Conservation (phyloP, 2,888 invertebrate species). For the Ichneumoninae sp. region DNA sequence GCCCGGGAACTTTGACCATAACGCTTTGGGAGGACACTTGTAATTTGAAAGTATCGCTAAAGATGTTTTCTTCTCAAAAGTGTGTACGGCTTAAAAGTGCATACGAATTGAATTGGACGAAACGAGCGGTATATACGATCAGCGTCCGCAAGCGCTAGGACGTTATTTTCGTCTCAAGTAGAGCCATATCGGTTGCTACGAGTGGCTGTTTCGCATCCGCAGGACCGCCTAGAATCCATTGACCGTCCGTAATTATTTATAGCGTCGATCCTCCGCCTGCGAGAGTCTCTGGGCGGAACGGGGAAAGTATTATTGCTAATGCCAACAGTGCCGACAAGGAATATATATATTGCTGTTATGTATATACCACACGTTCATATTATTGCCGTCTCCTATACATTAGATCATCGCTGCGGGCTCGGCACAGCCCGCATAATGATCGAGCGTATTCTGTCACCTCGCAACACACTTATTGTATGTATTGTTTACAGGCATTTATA, state of each 20-base stretch:
- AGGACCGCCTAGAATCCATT: conserved; percentile 55
- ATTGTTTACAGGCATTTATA: conserved; percentile 31
- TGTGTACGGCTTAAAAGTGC: neutral
- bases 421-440: conserved; percentile 74
- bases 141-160: conserved; percentile 8
- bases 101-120: conserved; percentile 25
- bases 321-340: conserved; percentile 2
- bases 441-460: conserved; percentile 73
- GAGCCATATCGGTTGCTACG: conserved; percentile 54
- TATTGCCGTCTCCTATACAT: conserved; percentile 64
- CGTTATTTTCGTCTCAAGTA: conserved; percentile 68
- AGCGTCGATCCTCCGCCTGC: conserved; percentile 67
- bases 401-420: conserved; percentile 76
- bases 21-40: neutral
- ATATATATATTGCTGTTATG: neutral
- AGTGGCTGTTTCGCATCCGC: conserved; percentile 68
- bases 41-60: neutral
- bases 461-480: conserved; percentile 43
- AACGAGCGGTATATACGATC: conserved; percentile 11
- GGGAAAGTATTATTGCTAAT: conserved; percentile 46
- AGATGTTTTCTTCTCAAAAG: conserved; percentile 6
- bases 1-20: neutral
- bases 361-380: conserved; percentile 14
- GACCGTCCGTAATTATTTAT: conserved; percentile 75
- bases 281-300: conserved; percentile 48